Percentiles rank a stretch among this genome's conserved stretches.
Conservation (phyloP, 2,888 invertebrate genomes). For the Nebria brevicollis region DNA sequence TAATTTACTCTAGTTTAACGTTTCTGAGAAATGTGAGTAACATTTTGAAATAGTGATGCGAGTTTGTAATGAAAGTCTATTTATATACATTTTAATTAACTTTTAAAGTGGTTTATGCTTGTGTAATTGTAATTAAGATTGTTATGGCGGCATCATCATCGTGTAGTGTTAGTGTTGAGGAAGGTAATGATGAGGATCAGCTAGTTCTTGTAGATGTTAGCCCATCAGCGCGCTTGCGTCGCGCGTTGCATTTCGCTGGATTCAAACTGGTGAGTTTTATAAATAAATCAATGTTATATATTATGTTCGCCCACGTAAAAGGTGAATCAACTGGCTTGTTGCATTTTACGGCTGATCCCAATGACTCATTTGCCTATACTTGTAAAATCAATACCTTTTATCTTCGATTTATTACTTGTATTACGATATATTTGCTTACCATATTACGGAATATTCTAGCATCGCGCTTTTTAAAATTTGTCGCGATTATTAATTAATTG, state of each 20-base stretch:
- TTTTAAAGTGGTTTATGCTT: not conserved
- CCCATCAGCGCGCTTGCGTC: conserved; percentile 66
- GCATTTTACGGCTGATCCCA: too few relatives aligned
- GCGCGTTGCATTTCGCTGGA: conserved; percentile 68
- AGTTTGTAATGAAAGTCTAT: conserved; percentile 38
- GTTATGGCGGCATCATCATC: conserved; percentile 57
- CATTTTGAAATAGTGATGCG: not conserved
- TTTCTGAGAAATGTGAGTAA: conserved; percentile 50
- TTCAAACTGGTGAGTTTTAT: conserved; percentile 67
- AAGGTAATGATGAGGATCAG: conserved; percentile 60
- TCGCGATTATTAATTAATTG: too few relatives aligned
- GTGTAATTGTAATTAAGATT: not conserved
- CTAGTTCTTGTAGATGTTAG: conserved; percentile 61
- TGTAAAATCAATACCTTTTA: too few relatives aligned
- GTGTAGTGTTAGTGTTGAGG: conserved; percentile 22
- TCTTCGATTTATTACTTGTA: too few relatives aligned
- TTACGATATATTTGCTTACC: too few relatives aligned
- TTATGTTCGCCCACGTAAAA: too few relatives aligned
- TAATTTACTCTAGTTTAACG: too few relatives aligned
- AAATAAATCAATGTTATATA: not conserved
- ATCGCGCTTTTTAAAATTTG: too few relatives aligned
- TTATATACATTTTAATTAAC: not conserved
- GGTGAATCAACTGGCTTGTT: too few relatives aligned
- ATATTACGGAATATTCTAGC: too few relatives aligned
- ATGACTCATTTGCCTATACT: too few relatives aligned